Conservation (phyloP, 2,888 invertebrate species). For the Yponomeuta evonymella region DNA sequence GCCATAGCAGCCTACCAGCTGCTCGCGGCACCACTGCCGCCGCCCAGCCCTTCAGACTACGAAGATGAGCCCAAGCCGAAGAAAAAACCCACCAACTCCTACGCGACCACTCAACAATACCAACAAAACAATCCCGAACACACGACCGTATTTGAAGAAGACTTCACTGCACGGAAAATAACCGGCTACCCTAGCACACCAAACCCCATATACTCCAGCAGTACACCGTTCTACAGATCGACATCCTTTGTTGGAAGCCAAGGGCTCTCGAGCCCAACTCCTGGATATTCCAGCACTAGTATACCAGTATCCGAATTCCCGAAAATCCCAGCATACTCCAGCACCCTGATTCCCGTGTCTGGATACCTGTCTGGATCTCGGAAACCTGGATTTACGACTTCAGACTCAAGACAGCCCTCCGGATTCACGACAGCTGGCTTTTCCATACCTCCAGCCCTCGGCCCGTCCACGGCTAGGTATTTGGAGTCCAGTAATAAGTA, state of each 20-base stretch:
- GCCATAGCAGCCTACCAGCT: slow-evolving; percentile 69
- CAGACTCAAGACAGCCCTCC: not conserved
- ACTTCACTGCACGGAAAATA: slow-evolving; percentile 29
- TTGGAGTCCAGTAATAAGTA: slow-evolving; percentile 20
- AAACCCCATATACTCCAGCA: slow-evolving; percentile 33
- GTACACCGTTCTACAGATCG: not conserved
- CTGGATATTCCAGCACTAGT: slow-evolving; percentile 8
- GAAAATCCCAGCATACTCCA: slow-evolving; percentile 11
- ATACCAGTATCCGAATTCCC: slow-evolving; percentile 10
- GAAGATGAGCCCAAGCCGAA: slow-evolving; percentile 37
- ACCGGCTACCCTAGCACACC: slow-evolving; percentile 23
- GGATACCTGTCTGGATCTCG: slow-evolving; percentile 15
- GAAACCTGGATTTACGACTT: not conserved
- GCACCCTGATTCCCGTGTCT: slow-evolving; percentile 1
- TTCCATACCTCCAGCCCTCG: slow-evolving; percentile 21
- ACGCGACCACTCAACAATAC: slow-evolving; percentile 45
- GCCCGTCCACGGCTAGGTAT: slow-evolving; percentile 19
- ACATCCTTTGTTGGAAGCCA: slow-evolving; percentile 17
- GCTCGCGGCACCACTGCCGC: slow-evolving; percentile 61
- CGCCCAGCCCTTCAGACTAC: slow-evolving; percentile 38
- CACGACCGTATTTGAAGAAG: slow-evolving; percentile 24
- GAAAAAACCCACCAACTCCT: slow-evolving; percentile 28
- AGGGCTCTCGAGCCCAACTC: slow-evolving; percentile 39
- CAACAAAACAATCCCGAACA: slow-evolving; percentile 52
- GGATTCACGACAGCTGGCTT: slow-evolving; percentile 12